Conservation (phyloP, 1,140 invertebrate genomes). For the Euwallacea similis region DNA sequence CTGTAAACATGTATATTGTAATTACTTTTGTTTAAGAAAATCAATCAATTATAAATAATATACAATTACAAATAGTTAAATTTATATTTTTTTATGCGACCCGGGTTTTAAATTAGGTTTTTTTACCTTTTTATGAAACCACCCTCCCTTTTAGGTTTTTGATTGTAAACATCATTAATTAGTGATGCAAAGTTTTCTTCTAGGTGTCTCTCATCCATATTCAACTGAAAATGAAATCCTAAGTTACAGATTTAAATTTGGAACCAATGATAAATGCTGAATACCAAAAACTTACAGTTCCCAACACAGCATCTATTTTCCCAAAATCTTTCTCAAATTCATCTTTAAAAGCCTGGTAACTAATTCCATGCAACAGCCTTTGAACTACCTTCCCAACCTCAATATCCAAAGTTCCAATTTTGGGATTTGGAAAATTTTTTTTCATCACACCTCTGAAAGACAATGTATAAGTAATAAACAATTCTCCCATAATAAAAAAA, state of each 20-base stretch:
- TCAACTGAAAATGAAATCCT: constrained; percentile 59
- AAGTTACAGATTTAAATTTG: background rate
- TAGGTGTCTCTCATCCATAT: constrained; percentile 69
- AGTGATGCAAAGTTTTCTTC: constrained; percentile 70
- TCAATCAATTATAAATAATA: too few species aligned
- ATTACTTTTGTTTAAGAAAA: too few species aligned
- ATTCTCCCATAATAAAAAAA: constrained; percentile 44
- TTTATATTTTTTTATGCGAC: too few species aligned
- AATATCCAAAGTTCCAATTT: constrained; percentile 66
- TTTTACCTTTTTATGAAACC: constrained; percentile 68
- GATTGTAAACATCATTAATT: constrained; percentile 63
- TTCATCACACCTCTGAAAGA: constrained; percentile 68
- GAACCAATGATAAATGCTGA: background rate
- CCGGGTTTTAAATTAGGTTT: too few species aligned
- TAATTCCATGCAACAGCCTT: constrained; percentile 67
- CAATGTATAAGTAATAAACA: background rate
- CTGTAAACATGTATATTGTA: constrained; percentile 47
- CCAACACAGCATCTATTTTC: constrained; percentile 64
- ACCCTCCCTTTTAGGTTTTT: constrained; percentile 64
- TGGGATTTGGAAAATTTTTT: constrained; percentile 70
- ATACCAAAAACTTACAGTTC: constrained; percentile 59
- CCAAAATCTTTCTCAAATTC: constrained; percentile 71
- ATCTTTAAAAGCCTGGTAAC: constrained; percentile 66
- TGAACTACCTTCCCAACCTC: constrained; percentile 64
- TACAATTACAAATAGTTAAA: too few species aligned